Evolutionary conservation across 1,140 invertebrate genomes (phyloP), one percentile per base, ranked within the genome.

Genomic region (Chrysoperla carnea): DNA sequence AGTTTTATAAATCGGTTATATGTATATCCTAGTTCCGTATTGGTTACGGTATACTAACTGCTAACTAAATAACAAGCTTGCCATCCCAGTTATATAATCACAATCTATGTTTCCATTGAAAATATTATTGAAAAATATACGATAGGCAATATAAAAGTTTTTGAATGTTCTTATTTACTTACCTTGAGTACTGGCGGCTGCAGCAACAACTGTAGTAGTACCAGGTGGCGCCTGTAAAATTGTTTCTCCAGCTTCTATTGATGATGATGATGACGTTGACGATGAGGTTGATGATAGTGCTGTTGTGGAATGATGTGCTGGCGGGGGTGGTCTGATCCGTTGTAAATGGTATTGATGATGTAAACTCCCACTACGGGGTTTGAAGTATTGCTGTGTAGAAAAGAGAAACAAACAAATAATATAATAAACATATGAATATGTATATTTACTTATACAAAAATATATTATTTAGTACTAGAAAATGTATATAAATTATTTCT

Each of bases 331-430:
- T 23, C 17, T 2, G 17, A 23, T 23, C 17, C 17, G 17, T 23
- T 23, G 17, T 23, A 23, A 23, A 23, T 23, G 11, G 29, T 6
- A 29, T 43, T 36, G 29, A 31, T 15, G 31, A 23, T 36, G 17
- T 8, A 14, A 8, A 3, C 39, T 9, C 23, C n/a, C 31, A n/a
- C 13, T 13, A 6, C 17, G n/a, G 9, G 13, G 40, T 35, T 46
- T 48, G 43, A 50, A 49, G 42, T 51, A 53, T 29, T 46, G 42
- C 53, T 55, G 53, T 12, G 50, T 50, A 38, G 46, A 46, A 46
- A 40, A 37, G 31, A 39, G 14, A 13, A 9, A 9, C 14, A 33
- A 9, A 9, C 14, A 33, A 47, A 13, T 36, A 23, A 23, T 5
- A 23, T 2, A 23, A 23, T 23, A 23, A 23, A 23, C 17, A 23